Conservation (phyloP, 1,140 invertebrate species). For the Drosophila nigrodunni region DNA sequence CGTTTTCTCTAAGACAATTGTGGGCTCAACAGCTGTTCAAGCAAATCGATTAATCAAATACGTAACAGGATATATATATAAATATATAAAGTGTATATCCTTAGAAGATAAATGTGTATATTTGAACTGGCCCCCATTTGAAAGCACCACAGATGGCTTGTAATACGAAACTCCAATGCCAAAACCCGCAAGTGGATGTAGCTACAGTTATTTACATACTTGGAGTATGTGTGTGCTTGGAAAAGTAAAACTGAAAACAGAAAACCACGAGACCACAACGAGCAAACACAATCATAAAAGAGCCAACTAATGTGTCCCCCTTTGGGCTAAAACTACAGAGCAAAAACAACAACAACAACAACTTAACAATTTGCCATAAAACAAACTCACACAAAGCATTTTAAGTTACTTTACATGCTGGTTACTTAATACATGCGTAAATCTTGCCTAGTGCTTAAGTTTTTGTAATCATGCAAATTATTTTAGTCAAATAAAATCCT, state of each 20-base stretch:
- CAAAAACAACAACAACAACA: constrained; percentile 21
- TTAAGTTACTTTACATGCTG: constrained; percentile 11
- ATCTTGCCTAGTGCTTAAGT: constrained; percentile 27
- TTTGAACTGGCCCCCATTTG: constrained; percentile 21
- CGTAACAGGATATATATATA: constrained; percentile 18
- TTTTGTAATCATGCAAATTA: constrained; percentile 42
- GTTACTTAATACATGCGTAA: constrained; percentile 45
- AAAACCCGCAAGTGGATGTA: constrained; percentile 47
- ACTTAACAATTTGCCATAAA: constrained; percentile 36
- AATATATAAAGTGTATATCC: not conserved
- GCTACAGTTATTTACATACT: constrained; percentile 4
- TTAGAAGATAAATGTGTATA: constrained; percentile 2
- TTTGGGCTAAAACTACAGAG: constrained; percentile 22
- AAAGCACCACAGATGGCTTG: constrained; percentile 16
- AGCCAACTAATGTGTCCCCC: constrained; percentile 44
- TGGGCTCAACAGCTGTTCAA: not conserved
- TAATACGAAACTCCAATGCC: constrained; percentile 73
- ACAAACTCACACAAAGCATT: constrained; percentile 23
- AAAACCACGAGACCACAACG: constrained; percentile 75
- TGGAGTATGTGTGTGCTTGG: not conserved
- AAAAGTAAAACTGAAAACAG: constrained; percentile 48
- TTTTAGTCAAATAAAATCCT: constrained; percentile 3
- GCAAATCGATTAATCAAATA: constrained; percentile 6
- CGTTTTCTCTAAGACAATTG: constrained; percentile 19
- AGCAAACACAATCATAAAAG: constrained; percentile 36